Conservation (phyloP, 1,140 invertebrate genomes). For the Elymnias hypermnestra region DNA sequence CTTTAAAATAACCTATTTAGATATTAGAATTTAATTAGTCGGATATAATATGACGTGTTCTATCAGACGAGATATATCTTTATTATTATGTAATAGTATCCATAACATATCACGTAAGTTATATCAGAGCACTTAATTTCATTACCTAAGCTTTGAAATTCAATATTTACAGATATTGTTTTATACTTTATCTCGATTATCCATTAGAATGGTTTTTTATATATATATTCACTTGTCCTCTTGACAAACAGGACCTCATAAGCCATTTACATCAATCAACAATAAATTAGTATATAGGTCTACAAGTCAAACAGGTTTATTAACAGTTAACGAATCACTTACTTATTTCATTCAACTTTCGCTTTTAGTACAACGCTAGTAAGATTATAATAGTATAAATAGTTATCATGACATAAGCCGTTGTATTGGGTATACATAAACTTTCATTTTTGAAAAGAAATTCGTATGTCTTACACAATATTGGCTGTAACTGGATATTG, state of each 20-base stretch:
- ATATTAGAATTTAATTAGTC: no score
- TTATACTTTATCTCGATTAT: no score
- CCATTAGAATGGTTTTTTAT: no score
- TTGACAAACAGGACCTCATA: conserved; percentile 4
- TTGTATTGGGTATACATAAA: conserved; percentile 25
- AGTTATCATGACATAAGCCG: conserved; percentile 29
- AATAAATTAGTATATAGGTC: conserved; percentile 10
- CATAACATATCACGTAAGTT: no score
- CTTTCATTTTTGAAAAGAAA: conserved; percentile 42
- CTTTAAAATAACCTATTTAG: no score
- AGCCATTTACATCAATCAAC: conserved; percentile 16
- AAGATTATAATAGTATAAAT: conserved; percentile 23
- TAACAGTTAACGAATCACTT: background rate
- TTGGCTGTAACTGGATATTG: conserved; percentile 19
- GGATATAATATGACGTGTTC: no score
- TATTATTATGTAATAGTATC: no score
- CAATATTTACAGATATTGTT: no score
- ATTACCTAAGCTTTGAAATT: no score
- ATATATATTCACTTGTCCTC: background rate
- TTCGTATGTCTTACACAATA: conserved; percentile 28
- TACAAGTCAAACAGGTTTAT: conserved; percentile 8
- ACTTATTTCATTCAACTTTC: conserved; percentile 22
- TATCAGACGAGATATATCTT: no score
- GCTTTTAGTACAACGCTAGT: conserved; percentile 26
- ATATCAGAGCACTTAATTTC: no score